Conservation (phyloP, 2,888 invertebrate species). For the Tromatobia lineatoria region DNA sequence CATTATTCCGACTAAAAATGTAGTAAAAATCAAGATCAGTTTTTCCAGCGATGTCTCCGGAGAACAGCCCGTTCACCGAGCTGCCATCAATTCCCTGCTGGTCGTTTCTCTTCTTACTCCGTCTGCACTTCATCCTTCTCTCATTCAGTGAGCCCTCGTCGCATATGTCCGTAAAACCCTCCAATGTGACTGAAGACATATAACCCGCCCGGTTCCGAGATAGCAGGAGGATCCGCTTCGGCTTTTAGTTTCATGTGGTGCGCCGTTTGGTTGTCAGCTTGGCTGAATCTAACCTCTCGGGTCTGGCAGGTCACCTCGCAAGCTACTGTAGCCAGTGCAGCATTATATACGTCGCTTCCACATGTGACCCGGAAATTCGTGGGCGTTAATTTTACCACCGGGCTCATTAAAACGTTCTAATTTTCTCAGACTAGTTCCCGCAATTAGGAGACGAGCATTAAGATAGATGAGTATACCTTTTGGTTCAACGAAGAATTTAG, state of each 20-base stretch:
- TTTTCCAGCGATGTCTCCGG: neutral
- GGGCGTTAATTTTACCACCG: neutral
- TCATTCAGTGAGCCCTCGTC: constrained; percentile 36
- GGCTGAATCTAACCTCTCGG: neutral
- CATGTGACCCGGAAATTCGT: constrained; percentile 9
- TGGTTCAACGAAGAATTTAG: no score
- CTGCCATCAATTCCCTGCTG: neutral
- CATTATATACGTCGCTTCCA: constrained; percentile 4
- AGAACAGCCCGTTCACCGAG: neutral
- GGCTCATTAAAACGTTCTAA: constrained; percentile 20
- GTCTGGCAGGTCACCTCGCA: neutral
- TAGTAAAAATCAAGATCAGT: neutral
- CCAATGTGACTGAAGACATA: constrained; percentile 23
- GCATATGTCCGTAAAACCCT: constrained; percentile 16
- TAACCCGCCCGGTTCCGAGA: constrained; percentile 23
- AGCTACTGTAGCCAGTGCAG: neutral
- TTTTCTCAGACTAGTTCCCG: constrained; percentile 13
- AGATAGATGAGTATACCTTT: neutral
- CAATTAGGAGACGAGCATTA: constrained; percentile 27
- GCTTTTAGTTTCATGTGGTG: constrained; percentile 21
- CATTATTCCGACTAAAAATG: neutral
- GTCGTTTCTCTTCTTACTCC: constrained; percentile 22
- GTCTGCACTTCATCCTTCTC: constrained; percentile 20
- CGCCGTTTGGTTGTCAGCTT: constrained; percentile 10
- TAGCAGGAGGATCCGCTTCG: constrained; percentile 35